Base-by-base conservation (phyloP, 1,140 invertebrate species). In the Neocloeon triangulifer region DNA sequence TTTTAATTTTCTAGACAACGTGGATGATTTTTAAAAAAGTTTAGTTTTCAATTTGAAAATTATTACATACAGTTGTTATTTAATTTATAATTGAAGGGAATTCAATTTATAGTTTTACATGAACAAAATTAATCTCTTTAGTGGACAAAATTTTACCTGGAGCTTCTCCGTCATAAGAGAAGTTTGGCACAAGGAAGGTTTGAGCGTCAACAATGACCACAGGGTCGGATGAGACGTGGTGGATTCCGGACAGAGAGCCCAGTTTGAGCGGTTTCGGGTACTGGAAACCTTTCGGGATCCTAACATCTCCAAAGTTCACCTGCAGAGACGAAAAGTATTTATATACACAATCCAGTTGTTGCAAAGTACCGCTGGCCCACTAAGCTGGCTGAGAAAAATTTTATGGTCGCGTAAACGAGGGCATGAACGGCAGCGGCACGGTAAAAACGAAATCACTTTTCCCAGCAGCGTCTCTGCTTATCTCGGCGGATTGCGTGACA, bases 241-340 rank as follows among this genome's bases (percentile, higher is more conserved):
- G 84, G 13, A 85, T 72, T 7, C 82, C 76, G 25, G 61, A 62
- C 23, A 89, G 52, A 1, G 66, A 56, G 1, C 57, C 67, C 33
- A 89, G 59, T 50, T 80, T 80, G 41, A 78, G 76, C 0, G 82
- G 81, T 40, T 69, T 64, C 1, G 81, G 80, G 45, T 67, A 82
- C 47, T 85, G 77, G 43, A 85, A 61, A 38, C 62, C 64, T 34
- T 61, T 60, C 0, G 78, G 71, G 39, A 89, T 78, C 42, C 64
- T 66, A 14, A 89, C 69, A 41, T 86, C 77, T 9, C 80, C 84
- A 43, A 91, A 89, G 53, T 86, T 84, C n/a, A 80, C 73, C 78
- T 84, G 50, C 0, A 52, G 47, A 15, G 14, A 10, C 5, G 8
- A 33, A 9, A 15, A 9, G 13, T 29, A 29, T 23, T 23, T 23